Conservation (phyloP, 1,140 invertebrate species). For the Eumeta japonica region DNA sequence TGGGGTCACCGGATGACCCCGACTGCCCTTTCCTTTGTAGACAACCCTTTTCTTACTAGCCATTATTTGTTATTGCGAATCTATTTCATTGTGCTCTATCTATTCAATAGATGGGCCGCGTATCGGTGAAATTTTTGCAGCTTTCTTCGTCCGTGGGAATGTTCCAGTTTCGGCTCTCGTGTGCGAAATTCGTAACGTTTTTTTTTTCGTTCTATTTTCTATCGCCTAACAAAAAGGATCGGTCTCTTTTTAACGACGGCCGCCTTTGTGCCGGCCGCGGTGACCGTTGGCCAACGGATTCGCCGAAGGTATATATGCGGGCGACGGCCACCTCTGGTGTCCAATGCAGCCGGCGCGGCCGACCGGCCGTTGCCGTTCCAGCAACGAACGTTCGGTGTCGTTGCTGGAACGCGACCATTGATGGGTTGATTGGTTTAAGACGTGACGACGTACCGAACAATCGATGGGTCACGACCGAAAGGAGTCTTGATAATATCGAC, state of each 20-base stretch:
- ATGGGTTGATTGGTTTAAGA: no score
- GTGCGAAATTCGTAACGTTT: constrained; percentile 51
- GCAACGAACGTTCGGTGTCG: no score
- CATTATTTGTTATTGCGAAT: constrained; percentile 56
- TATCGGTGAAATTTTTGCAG: constrained; percentile 44
- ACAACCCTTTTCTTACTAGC: constrained; percentile 48
- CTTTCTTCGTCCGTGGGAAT: constrained; percentile 34
- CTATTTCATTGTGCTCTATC: constrained; percentile 42
- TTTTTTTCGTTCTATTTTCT: constrained; percentile 27
- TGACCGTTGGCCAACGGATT: constrained; percentile 51
- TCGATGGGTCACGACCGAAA: no score
- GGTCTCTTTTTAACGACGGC: constrained; percentile 55
- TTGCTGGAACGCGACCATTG: no score
- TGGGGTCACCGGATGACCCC: constrained; percentile 51
- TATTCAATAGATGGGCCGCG: constrained; percentile 33
- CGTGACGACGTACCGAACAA: no score
- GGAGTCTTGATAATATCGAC: no score
- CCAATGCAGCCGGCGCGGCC: no score
- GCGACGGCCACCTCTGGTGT: no score
- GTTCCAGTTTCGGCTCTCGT: constrained; percentile 41
- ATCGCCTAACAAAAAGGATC: constrained; percentile 41
- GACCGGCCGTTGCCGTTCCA: no score
- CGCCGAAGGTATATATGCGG: constrained; percentile 41
- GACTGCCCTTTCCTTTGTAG: constrained; percentile 42
- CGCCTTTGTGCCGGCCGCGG: constrained; percentile 34